Evolutionary conservation across 2,888 invertebrate genomes (phyloP).

Genomic region (Helicoverpa assulta): DNA sequence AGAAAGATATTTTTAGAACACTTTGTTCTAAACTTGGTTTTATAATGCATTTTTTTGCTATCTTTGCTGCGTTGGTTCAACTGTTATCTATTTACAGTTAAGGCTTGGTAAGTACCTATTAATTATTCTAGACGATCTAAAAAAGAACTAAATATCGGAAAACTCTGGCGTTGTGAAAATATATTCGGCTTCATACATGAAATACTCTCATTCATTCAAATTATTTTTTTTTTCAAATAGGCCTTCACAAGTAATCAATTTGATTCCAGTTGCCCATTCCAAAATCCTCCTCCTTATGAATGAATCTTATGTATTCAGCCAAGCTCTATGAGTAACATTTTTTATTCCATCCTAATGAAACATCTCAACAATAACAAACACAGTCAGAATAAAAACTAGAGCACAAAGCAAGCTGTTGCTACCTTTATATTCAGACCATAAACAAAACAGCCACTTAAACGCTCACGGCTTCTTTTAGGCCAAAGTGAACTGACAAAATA

Average conservation of each 20-base stretch:
- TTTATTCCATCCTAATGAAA: background rate
- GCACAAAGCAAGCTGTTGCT: background rate
- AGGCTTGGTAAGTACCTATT: no score
- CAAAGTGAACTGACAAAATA: no score
- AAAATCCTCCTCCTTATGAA: no score
- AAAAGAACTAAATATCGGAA: no score
- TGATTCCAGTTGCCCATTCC: no score
- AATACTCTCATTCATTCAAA: no score
- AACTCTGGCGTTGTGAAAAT: no score
- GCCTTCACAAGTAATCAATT: no score
- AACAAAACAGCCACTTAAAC: slow-evolving; percentile 14
- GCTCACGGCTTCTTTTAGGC: background rate
- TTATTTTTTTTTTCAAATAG: no score
- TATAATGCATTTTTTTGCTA: slow-evolving; percentile 18
- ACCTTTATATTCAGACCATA: background rate
- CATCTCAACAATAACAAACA: background rate
- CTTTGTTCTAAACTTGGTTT: slow-evolving; percentile 42
- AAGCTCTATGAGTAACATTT: no score
- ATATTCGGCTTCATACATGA: no score
- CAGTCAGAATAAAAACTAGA: background rate
- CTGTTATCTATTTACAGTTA: background rate
- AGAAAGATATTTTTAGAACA: slow-evolving; percentile 42
- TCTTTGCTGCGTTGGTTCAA: background rate
- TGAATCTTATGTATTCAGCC: background rate
- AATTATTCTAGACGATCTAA: no score